Evolutionary conservation across 2,888 invertebrate species (phyloP).

Genomic region (Schizaphis graminum): DNA sequence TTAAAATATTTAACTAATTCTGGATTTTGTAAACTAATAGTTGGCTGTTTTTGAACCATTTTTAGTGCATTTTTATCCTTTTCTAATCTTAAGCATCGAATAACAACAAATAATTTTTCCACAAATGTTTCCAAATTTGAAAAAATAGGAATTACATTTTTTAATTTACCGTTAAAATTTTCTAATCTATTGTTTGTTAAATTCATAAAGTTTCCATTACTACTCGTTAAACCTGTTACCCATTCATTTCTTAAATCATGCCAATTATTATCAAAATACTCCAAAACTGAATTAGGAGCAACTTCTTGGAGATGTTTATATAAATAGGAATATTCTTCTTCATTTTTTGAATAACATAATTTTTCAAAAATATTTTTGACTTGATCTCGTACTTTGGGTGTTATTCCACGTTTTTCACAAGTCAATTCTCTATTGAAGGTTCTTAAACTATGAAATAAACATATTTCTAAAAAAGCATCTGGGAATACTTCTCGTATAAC

Average conservation of each 20-base stretch:
- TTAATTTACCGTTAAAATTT: not conserved
- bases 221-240: not conserved
- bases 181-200: conserved; percentile 17
- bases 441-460: not conserved
- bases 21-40: not conserved
- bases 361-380: conserved; percentile 19
- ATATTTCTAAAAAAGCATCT: not conserved
- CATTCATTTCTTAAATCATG: not conserved
- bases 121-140: not conserved
- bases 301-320: not conserved
- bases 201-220: not conserved
- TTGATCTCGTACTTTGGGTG: not conserved
- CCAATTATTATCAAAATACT: not conserved
- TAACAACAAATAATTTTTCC: not conserved
- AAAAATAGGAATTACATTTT: conserved; percentile 3
- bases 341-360: not conserved
- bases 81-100: not conserved
- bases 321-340: not conserved
- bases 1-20: conserved; percentile 20
- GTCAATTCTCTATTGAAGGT: not conserved
- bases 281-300: not conserved
- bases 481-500: not conserved
- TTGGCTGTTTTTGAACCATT: conserved; percentile 8
- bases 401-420: conserved; percentile 5
- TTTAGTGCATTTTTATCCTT: not conserved